Evolutionary conservation across 1,140 invertebrate species (phyloP).

Genomic region (Zaprionus vittiger): DNA sequence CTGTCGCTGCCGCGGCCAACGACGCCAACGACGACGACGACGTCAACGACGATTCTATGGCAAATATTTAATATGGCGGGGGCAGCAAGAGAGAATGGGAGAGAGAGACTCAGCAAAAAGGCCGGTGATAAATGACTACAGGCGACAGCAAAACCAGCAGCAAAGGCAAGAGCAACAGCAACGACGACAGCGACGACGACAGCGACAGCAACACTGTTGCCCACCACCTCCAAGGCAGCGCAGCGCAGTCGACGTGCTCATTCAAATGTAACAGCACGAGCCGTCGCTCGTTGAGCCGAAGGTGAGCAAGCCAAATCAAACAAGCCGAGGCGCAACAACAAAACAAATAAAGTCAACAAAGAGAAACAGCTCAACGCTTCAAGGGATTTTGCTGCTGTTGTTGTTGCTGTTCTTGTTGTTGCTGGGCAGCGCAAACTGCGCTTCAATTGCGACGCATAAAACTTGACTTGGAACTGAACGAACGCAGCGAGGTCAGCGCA

Average conservation of each 20-base stretch:
- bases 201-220: constrained; percentile 34
- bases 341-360: constrained; percentile 22
- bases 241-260: constrained; percentile 60
- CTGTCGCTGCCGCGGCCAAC: constrained; percentile 19
- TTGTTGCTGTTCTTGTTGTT: constrained; percentile 41
- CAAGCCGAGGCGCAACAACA: constrained; percentile 70
- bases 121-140: constrained; percentile 72
- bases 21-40: constrained; percentile 35
- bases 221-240: constrained; percentile 26
- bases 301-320: constrained; percentile 80
- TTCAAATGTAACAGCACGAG: constrained; percentile 82
- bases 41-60: constrained; percentile 57
- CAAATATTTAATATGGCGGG: constrained; percentile 76
- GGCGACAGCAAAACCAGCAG: constrained; percentile 13
- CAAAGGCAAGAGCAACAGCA: constrained; percentile 5
- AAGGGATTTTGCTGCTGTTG: constrained; percentile 67
- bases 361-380: constrained; percentile 66
- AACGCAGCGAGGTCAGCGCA: constrained; percentile 34
- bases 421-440: constrained; percentile 54
- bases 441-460: constrained; percentile 69
- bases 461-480: constrained; percentile 40
- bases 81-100: background rate
- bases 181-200: background rate
- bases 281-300: constrained; percentile 64
- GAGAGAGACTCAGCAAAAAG: constrained; percentile 44